phyloP scores from a whole-genome alignment of 2,888 invertebrate genomes.

The Hypercompe scribonia region DNA sequence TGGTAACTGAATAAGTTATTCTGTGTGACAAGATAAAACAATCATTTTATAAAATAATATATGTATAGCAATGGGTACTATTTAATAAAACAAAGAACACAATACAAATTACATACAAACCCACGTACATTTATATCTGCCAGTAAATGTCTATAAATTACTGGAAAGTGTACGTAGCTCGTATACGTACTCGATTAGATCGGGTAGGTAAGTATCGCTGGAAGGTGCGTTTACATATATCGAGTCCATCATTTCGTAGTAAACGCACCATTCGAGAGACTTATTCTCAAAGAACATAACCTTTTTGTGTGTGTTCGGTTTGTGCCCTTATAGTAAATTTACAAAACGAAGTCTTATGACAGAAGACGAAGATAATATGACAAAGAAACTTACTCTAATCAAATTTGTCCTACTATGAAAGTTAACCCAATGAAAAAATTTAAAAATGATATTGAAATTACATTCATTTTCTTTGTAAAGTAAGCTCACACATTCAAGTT shows the following conservation, averaged over 20 bases:
- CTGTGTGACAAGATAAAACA: not conserved
- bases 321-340: not conserved
- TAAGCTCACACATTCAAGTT: too few species aligned
- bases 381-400: not conserved
- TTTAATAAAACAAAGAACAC: not conserved
- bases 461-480: too few species aligned
- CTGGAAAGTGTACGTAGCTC: slow-evolving; percentile 1
- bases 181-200: slow-evolving; percentile 7
- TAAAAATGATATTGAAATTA: too few species aligned
- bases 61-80: too few species aligned
- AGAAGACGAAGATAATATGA: not conserved
- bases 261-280: not conserved
- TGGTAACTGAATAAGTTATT: not conserved
- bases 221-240: not conserved
- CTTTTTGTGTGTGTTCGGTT: not conserved
- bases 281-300: not conserved
- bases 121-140: not conserved
- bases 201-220: not conserved
- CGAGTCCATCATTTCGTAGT: not conserved
- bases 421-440: too few species aligned
- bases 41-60: not conserved
- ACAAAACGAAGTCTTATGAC: not conserved
- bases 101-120: not conserved
- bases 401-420: not conserved
- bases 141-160: not conserved